Percentiles rank a stretch among this genome's conserved stretches.
phyloP scores from a whole-genome alignment of 2,113 vertebrate genomes.

The Collichthys lucidus region DNA sequence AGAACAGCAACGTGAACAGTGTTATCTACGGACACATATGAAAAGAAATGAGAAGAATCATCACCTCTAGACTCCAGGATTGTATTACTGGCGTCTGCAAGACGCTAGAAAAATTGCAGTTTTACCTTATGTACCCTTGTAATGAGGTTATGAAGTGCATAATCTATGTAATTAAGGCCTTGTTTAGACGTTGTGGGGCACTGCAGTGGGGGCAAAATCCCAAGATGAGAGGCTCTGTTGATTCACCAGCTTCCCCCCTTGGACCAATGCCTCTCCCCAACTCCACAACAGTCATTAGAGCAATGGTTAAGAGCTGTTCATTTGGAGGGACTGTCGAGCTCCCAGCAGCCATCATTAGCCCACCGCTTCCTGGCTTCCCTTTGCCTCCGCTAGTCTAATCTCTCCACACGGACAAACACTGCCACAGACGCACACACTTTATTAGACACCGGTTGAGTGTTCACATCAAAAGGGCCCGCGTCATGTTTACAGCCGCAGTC shows the following conservation, averaged over 20 bases:
- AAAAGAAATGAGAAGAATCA: not conserved
- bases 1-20: not conserved
- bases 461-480: conserved; percentile 75
- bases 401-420: conserved; percentile 61
- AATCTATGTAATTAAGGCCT: conserved; percentile 56
- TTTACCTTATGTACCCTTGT: conserved; percentile 20
- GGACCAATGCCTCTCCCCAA: conserved; percentile 8
- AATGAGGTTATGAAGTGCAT: conserved; percentile 40
- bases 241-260: conserved; percentile 39
- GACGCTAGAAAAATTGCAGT: not conserved
- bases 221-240: conserved; percentile 58
- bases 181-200: conserved; percentile 47
- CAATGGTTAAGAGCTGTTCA: conserved; percentile 58
- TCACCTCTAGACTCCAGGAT: not conserved
- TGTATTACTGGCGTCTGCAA: conserved; percentile 4
- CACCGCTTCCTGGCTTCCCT: conserved; percentile 74
- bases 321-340: conserved; percentile 54
- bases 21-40: not conserved
- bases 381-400: conserved; percentile 45
- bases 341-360: conserved; percentile 73
- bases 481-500: conserved; percentile 66
- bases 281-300: conserved; percentile 71
- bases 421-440: conserved; percentile 68
- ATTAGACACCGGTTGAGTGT: conserved; percentile 62
- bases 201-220: conserved; percentile 8